Conservation (phyloP, 2,888 invertebrate genomes). For the Andrena camellia region DNA sequence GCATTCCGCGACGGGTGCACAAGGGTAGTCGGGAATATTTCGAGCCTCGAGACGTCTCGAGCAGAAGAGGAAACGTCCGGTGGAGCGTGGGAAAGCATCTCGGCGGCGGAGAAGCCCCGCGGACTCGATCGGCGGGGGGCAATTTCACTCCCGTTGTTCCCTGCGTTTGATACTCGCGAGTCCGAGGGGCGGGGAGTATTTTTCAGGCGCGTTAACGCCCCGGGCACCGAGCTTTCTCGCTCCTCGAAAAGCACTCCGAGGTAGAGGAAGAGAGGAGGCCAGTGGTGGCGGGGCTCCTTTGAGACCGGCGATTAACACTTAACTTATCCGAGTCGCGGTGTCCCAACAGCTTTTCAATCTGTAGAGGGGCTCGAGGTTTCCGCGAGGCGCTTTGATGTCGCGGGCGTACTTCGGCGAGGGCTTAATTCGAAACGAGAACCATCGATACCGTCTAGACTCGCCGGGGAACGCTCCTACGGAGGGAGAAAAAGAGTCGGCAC, state of each 20-base stretch:
- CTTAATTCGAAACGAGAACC: constrained; percentile 16
- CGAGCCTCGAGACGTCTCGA: no score
- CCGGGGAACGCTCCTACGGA: not conserved
- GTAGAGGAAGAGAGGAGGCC: constrained; percentile 36
- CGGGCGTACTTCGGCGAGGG: not conserved
- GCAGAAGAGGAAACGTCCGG: no score
- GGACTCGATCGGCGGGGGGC: no score
- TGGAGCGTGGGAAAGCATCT: no score
- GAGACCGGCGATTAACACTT: constrained; percentile 61
- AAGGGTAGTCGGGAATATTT: no score
- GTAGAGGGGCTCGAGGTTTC: constrained; percentile 40
- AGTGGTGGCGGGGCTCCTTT: constrained; percentile 37
- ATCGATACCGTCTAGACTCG: constrained; percentile 23
- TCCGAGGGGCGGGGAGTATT: constrained; percentile 33
- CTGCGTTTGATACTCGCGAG: not conserved
- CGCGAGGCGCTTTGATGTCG: constrained; percentile 25
- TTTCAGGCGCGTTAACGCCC: constrained; percentile 38
- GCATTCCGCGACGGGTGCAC: no score
- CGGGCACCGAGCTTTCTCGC: constrained; percentile 43
- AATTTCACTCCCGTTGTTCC: no score
- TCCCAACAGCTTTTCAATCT: constrained; percentile 48
- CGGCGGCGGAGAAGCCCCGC: no score
- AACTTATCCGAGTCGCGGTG: constrained; percentile 46
- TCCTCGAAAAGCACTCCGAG: constrained; percentile 44
- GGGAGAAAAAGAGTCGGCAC: no score